Evolutionary conservation across 2,888 invertebrate genomes (phyloP).

Genomic region (Uropetala carovei): DNA sequence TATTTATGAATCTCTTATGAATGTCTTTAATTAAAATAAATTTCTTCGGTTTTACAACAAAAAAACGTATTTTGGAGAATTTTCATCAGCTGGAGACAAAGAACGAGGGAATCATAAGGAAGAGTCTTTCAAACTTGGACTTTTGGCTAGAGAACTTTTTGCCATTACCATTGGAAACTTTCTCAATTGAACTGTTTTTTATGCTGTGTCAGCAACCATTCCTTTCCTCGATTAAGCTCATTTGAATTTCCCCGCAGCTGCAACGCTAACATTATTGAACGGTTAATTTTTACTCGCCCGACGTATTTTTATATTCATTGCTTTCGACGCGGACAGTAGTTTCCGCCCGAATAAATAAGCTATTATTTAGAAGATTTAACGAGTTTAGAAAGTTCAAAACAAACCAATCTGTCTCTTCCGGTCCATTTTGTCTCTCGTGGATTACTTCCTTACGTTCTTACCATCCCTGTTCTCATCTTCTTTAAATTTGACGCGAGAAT

Average conservation of each 20-base stretch:
- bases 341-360: not conserved
- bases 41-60: too few relatives aligned
- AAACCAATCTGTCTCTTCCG: not conserved
- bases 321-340: not conserved
- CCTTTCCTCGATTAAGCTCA: not conserved
- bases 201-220: not conserved
- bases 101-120: too few relatives aligned
- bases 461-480: not conserved
- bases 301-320: slow-evolving; percentile 1
- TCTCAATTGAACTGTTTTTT: not conserved
- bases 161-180: not conserved
- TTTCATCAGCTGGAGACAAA: too few relatives aligned
- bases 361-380: not conserved
- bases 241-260: not conserved
- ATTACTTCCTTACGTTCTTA: not conserved
- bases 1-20: too few relatives aligned
- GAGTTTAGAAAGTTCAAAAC: not conserved
- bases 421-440: not conserved
- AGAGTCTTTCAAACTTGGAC: too few relatives aligned
- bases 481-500: not conserved
- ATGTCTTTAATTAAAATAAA: too few relatives aligned
- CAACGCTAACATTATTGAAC: not conserved
- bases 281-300: not conserved
- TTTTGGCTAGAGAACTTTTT: too few relatives aligned
- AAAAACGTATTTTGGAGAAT: too few relatives aligned